These are phyloP conservation scores for Hiodon tergisus DNA, from an alignment of 2,113 vertebrate genomes.

Conservation along the genomic window DNA sequence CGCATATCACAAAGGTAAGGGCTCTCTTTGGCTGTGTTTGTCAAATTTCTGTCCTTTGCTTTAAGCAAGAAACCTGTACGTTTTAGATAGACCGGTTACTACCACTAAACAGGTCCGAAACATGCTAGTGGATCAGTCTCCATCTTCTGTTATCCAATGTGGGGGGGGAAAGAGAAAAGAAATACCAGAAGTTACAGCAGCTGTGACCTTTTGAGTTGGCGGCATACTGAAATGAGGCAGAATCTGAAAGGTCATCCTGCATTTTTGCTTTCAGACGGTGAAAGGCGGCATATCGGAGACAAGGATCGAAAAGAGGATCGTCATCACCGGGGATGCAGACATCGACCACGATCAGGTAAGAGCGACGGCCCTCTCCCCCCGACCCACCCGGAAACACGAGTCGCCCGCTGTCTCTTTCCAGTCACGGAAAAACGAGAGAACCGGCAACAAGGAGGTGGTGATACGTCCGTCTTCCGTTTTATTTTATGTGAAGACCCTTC, in stretches of 20 bases:
- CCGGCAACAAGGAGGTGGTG: background rate
- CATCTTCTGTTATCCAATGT: background rate
- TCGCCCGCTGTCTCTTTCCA: background rate
- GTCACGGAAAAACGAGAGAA: background rate
- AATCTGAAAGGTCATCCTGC: background rate
- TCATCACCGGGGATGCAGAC: constrained; percentile 93
- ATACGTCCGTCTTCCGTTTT: background rate
- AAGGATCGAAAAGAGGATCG: constrained; percentile 93
- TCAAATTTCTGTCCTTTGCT: no score
- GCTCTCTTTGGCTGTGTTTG: constrained; percentile 10
- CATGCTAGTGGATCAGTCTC: background rate
- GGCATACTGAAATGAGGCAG: background rate
- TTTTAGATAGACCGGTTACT: no score
- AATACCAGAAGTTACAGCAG: background rate
- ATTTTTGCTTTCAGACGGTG: constrained; percentile 66
- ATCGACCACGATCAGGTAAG: constrained; percentile 87
- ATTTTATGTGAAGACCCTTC: background rate
- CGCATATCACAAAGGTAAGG: constrained; percentile 86
- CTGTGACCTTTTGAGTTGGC: background rate
- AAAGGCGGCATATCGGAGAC: constrained; percentile 94
- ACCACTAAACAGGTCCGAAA: no score
- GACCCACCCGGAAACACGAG: background rate
- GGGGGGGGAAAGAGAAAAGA: background rate
- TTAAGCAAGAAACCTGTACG: no score
- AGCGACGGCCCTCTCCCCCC: background rate